These are phyloP conservation scores for Cyclopterus lumpus DNA, from an alignment of 2,797 vertebrate genomes.

Conservation along the genomic window DNA sequence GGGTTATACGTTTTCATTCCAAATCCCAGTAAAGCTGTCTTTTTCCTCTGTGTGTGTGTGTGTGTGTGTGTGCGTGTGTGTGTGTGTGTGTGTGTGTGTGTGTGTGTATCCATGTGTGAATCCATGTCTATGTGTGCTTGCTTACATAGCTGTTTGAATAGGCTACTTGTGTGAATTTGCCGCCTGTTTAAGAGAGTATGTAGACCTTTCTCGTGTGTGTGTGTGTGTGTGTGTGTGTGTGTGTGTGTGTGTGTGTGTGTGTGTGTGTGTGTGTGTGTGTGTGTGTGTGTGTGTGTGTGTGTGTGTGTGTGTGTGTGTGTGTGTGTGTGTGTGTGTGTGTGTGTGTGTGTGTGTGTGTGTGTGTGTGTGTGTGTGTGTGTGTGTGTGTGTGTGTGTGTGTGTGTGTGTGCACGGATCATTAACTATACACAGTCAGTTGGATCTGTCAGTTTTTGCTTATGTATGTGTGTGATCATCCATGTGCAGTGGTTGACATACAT, in stretches of 20 bases:
- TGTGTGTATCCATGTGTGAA: neutral
- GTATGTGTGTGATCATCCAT: neutral
- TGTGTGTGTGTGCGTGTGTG: neutral
- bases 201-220: neutral
- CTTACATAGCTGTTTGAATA: conserved; percentile 50
- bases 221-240: too few relatives aligned
- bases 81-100: neutral
- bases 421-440: neutral
- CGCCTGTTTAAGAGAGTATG: conserved; percentile 1
- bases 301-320: neutral
- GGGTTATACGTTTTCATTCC: conserved; percentile 44
- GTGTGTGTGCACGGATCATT: neutral
- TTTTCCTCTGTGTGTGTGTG: neutral
- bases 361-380: too few relatives aligned
- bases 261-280: neutral
- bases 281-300: neutral
- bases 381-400: neutral
- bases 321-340: too few relatives aligned
- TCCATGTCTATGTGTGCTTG: conserved; percentile 18
- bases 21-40: conserved; percentile 41
- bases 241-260: neutral
- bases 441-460: conserved; percentile 25
- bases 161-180: conserved; percentile 49
- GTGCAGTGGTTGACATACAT: conserved; percentile 17
- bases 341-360: neutral